A percentile compares a stretch with the other conserved stretches of the same genome.
These are phyloP conservation scores for Poecilobothrus nobilitatus DNA, from an alignment of 2,888 invertebrate species.

Conservation along the genomic window DNA sequence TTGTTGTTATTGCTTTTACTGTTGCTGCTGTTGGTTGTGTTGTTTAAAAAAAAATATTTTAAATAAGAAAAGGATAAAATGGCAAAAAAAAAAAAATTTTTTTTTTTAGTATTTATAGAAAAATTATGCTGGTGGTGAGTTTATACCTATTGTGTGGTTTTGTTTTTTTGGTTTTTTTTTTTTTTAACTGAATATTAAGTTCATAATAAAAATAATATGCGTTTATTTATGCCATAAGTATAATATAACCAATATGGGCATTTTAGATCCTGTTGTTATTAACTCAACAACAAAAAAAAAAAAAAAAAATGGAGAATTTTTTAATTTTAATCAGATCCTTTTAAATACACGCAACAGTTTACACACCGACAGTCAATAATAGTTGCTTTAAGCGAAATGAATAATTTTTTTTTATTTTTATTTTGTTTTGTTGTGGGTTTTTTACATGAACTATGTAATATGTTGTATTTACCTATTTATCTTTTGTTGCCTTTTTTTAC, in stretches of 20 bases:
- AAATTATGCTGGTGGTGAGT: not conserved
- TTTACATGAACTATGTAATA: too few relatives aligned
- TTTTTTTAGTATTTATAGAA: not conserved
- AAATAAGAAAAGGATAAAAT: too few relatives aligned
- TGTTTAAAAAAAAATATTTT: too few relatives aligned
- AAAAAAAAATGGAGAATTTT: not conserved
- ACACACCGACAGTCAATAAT: slow-evolving; percentile 5
- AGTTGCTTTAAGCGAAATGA: not conserved
- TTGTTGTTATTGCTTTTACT: too few relatives aligned
- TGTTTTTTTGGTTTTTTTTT: not conserved
- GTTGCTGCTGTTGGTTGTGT: too few relatives aligned
- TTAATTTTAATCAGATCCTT: slow-evolving; percentile 10
- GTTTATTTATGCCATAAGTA: not conserved
- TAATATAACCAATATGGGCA: not conserved
- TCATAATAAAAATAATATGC: not conserved
- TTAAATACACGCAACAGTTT: slow-evolving; percentile 10
- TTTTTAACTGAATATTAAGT: not conserved
- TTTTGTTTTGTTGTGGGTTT: not conserved
- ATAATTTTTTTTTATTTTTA: not conserved
- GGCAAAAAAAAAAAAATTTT: too few relatives aligned
- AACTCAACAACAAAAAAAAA: not conserved
- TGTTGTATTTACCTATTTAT: too few relatives aligned
- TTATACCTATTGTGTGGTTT: not conserved
- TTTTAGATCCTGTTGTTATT: not conserved
- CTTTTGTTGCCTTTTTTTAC: too few relatives aligned